These are phyloP conservation scores for Chorisops tibialis DNA, from an alignment of 2,888 invertebrate genomes.

Conservation along the genomic window DNA sequence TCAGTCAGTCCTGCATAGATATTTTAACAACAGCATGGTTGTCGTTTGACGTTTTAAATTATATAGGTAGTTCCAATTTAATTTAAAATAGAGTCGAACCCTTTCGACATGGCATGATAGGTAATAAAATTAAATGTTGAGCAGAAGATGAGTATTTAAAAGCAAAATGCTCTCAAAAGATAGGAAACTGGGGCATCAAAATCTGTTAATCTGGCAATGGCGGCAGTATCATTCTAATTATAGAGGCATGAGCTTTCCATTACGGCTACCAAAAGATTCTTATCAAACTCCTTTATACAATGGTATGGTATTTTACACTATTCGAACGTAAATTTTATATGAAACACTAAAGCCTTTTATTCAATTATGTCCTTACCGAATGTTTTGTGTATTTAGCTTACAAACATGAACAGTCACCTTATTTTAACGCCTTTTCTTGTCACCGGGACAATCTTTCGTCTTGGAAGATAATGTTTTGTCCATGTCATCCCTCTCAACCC, in stretches of 20 bases:
- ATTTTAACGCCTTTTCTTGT: conserved; percentile 19
- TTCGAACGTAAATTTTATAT: conserved; percentile 4
- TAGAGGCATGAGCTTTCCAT: neutral
- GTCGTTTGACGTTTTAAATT: too few species aligned
- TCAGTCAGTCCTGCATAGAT: too few species aligned
- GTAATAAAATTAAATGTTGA: too few species aligned
- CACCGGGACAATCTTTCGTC: neutral
- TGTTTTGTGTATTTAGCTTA: conserved; percentile 1
- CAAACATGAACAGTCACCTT: neutral
- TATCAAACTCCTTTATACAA: conserved; percentile 6
- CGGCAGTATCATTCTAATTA: too few species aligned
- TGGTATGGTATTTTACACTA: neutral
- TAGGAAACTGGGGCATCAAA: too few species aligned
- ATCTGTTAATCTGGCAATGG: too few species aligned
- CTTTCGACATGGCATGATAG: too few species aligned
- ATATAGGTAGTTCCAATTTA: too few species aligned
- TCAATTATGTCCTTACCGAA: conserved; percentile 14
- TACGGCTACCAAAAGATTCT: conserved; percentile 12
- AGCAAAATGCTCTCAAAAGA: too few species aligned
- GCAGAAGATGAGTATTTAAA: too few species aligned
- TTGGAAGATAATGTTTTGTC: conserved; percentile 13
- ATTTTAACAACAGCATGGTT: too few species aligned
- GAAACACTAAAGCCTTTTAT: conserved; percentile 14
- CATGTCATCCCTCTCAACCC: conserved; percentile 16
- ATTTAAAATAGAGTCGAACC: too few species aligned